These are phyloP conservation scores for Puntigrus tetrazona DNA, from an alignment of 2,113 vertebrate species.

Conservation along the genomic window DNA sequence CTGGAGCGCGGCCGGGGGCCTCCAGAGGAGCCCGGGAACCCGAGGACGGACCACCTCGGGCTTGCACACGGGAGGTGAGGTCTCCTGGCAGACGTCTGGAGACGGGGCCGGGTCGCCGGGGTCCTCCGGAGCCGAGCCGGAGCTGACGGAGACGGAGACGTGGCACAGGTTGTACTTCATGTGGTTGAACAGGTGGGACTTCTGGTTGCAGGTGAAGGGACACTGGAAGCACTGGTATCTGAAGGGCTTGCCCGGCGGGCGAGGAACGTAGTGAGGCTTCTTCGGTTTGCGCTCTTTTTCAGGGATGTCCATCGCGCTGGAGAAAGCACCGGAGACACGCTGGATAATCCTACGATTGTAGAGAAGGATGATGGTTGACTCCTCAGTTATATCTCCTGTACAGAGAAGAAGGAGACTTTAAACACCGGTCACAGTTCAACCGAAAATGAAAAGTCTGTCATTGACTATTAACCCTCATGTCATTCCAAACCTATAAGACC, in stretches of 20 bases:
- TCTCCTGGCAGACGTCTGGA: neutral
- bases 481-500: too few relatives aligned
- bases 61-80: neutral
- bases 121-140: slow-evolving; percentile 4
- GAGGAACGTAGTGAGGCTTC: slow-evolving; percentile 94
- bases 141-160: slow-evolving; percentile 90
- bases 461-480: too few relatives aligned
- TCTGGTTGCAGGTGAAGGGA: slow-evolving; percentile 97
- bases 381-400: neutral
- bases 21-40: neutral
- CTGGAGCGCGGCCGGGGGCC: too few relatives aligned
- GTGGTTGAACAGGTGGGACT: slow-evolving; percentile 97
- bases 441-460: too few relatives aligned
- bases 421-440: neutral
- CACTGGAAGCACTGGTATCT: slow-evolving; percentile 99
- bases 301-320: slow-evolving; percentile 74
- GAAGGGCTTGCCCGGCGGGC: slow-evolving; percentile 92
- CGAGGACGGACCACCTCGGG: neutral
- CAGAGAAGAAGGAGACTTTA: neutral
- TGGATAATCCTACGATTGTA: neutral
- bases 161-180: slow-evolving; percentile 97
- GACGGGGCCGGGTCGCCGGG: slow-evolving; percentile 44
- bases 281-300: slow-evolving; percentile 92
- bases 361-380: slow-evolving; percentile 15
- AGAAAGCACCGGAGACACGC: too few relatives aligned